A percentile compares a stretch with the other conserved stretches of the same genome.
phyloP scores from a whole-genome alignment of 2,113 vertebrate species.

The Elanus axillaris region DNA sequence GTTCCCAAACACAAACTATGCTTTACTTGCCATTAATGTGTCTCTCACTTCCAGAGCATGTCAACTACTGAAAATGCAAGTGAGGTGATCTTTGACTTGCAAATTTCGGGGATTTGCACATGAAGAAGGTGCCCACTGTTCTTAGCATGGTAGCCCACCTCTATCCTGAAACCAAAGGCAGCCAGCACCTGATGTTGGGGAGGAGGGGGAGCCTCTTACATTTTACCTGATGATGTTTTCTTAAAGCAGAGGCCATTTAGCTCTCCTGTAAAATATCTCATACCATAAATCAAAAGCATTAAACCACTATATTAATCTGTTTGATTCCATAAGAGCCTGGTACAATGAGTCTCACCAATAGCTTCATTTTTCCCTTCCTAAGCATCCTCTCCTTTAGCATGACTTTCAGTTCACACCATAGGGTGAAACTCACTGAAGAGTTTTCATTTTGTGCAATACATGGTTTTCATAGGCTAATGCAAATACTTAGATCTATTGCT shows the following conservation, averaged over 20 bases:
- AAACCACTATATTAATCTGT: neutral
- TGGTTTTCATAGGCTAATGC: neutral
- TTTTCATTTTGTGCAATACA: neutral
- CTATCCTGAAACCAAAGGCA: neutral
- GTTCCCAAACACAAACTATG: neutral
- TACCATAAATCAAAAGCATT: neutral
- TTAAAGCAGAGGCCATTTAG: neutral
- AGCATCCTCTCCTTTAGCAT: neutral
- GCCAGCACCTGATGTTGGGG: neutral
- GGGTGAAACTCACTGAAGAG: neutral
- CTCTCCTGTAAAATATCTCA: neutral
- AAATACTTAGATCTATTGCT: neutral
- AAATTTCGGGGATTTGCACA: neutral
- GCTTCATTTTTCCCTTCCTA: neutral
- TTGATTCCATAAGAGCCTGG: neutral
- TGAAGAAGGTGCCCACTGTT: neutral
- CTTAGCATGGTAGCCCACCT: neutral
- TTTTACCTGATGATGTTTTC: neutral
- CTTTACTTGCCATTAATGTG: neutral
- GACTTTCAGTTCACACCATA: neutral
- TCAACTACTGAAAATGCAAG: neutral
- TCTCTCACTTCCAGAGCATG: neutral
- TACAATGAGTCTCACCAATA: neutral
- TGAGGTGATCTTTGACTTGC: neutral
- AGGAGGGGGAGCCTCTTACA: neutral